A percentile compares a stretch with the other conserved stretches of the same genome.
Conservation (phyloP, 2,113 vertebrate genomes). For the Tricholaema leucomelas region DNA sequence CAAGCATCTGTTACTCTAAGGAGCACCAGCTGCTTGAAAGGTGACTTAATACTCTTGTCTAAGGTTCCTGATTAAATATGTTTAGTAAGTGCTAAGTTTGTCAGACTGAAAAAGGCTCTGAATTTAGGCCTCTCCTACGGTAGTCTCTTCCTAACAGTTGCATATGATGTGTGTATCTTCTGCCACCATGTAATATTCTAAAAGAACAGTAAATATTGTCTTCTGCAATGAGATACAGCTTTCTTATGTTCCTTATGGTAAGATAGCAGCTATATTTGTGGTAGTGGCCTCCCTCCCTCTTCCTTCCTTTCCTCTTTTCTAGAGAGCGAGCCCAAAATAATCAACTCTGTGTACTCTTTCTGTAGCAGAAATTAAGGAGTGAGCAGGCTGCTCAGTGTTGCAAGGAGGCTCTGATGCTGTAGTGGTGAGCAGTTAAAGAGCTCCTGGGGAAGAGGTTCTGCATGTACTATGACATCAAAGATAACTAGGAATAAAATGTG, state of each 20-base stretch:
- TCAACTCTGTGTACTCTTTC: background rate
- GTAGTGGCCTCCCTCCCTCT: background rate
- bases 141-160: background rate
- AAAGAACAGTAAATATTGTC: background rate
- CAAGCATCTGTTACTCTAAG: background rate
- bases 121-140: background rate
- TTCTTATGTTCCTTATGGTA: background rate
- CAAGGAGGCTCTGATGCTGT: background rate
- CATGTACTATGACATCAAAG: background rate
- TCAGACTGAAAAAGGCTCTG: background rate
- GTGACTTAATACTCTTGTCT: background rate
- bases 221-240: background rate
- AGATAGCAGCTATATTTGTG: background rate
- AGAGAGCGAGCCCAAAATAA: background rate
- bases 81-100: background rate
- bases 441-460: background rate
- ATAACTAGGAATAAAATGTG: background rate
- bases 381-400: rapidly evolving
- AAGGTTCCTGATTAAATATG: background rate
- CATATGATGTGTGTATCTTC: background rate
- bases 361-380: background rate
- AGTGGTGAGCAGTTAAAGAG: background rate
- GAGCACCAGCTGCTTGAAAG: background rate
- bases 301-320: background rate
- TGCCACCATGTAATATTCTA: background rate